phyloP scores from a whole-genome alignment of 2,797 vertebrate species.

The Mus spretus region DNA sequence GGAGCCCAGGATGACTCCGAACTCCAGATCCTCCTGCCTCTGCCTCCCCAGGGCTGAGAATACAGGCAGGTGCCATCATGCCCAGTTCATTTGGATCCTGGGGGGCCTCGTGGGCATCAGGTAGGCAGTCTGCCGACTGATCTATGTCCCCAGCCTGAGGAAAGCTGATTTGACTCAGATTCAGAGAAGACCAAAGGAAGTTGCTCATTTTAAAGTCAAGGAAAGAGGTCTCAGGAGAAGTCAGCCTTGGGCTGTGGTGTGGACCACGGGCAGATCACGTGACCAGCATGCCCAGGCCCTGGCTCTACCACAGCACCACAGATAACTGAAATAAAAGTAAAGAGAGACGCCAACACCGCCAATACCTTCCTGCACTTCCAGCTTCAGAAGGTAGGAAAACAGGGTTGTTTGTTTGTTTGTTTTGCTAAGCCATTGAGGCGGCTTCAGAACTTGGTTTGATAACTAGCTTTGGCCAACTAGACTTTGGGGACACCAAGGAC shows the following conservation, averaged over 20 bases:
- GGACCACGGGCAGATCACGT: not conserved
- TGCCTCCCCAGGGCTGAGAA: not conserved
- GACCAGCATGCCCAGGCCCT: not conserved
- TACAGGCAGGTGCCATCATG: not conserved
- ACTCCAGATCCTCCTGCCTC: not conserved
- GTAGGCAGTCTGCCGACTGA: not conserved
- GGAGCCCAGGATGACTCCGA: not conserved
- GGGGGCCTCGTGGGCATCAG: accelerated
- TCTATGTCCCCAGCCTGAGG: not conserved
- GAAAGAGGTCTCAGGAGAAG: not conserved
- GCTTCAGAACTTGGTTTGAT: not conserved
- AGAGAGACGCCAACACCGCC: not conserved
- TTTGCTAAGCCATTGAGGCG: accelerated
- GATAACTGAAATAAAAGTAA: not conserved
- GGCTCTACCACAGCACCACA: not conserved
- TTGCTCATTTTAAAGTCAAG: not conserved
- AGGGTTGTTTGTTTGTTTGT: not conserved
- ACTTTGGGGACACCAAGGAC: not conserved
- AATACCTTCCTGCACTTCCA: not conserved
- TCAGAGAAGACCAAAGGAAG: not conserved
- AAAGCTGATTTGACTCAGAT: not conserved
- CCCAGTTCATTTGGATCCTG: not conserved
- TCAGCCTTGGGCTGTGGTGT: not conserved
- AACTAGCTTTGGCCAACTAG: not conserved
- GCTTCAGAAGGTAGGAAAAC: not conserved